These are phyloP conservation scores for Diacarnus erythraeanus DNA, from an alignment of 37 sponge, comb jelly and placozoan species.

Conservation along the genomic window DNA sequence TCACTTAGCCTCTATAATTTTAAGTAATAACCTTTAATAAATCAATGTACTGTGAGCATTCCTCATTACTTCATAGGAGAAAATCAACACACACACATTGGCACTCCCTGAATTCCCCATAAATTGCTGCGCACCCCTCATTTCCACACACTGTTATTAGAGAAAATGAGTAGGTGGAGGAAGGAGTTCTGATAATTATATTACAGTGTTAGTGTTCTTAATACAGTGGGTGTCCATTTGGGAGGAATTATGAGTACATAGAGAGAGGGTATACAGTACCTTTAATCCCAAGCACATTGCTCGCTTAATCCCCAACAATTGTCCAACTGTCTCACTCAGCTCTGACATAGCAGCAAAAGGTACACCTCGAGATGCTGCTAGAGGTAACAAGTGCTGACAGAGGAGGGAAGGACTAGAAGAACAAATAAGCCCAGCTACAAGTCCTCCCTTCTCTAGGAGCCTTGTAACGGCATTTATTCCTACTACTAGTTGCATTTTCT, in stretches of 20 bases:
- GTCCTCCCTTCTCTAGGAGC: conserved; percentile 35
- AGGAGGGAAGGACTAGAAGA: conserved; percentile 50
- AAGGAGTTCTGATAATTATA: too few species aligned
- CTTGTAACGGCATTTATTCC: conserved; percentile 62
- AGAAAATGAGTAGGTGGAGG: too few species aligned
- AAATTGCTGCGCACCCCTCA: too few species aligned
- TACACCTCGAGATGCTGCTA: conserved; percentile 52
- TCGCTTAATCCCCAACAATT: conserved; percentile 52
- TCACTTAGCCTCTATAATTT: background rate
- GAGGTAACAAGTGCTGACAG: conserved; percentile 41
- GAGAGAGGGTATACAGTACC: too few species aligned
- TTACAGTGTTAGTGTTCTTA: too few species aligned
- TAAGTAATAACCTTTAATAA: background rate
- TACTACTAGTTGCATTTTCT: conserved; percentile 43
- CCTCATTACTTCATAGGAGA: too few species aligned
- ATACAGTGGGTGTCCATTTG: too few species aligned
- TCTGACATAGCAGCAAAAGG: conserved; percentile 52
- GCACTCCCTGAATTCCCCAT: too few species aligned
- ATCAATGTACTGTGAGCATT: too few species aligned
- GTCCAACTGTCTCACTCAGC: conserved; percentile 32
- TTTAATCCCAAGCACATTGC: conserved; percentile 69
- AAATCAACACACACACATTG: too few species aligned
- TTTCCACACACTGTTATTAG: too few species aligned
- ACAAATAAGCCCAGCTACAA: conserved; percentile 63
- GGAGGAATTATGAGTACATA: too few species aligned